Evolutionary conservation across 2,888 invertebrate genomes (phyloP), one percentile per base, ranked within the genome.

Genomic region (Rhagonycha fulva): DNA sequence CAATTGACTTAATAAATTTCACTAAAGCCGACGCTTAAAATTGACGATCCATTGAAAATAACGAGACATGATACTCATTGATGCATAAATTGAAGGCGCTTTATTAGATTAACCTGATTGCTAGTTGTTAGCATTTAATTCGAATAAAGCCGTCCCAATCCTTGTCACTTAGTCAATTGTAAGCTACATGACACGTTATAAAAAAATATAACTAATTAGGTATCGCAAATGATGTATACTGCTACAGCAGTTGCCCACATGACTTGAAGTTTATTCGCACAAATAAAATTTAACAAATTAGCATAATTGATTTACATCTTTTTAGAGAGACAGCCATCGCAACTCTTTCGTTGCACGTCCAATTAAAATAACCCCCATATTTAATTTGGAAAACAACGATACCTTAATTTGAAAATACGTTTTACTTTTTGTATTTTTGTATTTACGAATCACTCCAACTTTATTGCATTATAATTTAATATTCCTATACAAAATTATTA

Each of bases 31-130:
- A 66, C 63, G 23, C 24, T 71, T 66, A 66, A 63, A 32, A 72
- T 69, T 69, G 69, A 69, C 62, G 62, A 69, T 23, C 14, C 63
- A 66, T 70, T 70, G 67, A 69, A 67, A 75, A 69, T 71, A 72
- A 72, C 63, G 19, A 32, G 74, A 77, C 74, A 77, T 77, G 77
- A 77, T 75, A 77, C 71, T 67, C 74, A 77, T 77, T 75, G 77
- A 74, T 74, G 77, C 77, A 77, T 77, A 77, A 77, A 74, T 77
- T 74, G 77, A 77, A 77, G 72, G 68, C 72, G 66, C 72, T 77
- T 77, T 77, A 80, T 80, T 79, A 78, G 79, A 79, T 80, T 80
- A 80, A 77, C 72, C 75, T 80, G 80, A 80, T 80, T 80, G 79
- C 76, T 68, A 75, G 74, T 77, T 78, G 78, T 78, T 80, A 79